A percentile compares a stretch with the other conserved stretches of the same genome.
Evolutionary conservation across 2,888 invertebrate genomes (phyloP).

Genomic region (Philaethria dido): DNA sequence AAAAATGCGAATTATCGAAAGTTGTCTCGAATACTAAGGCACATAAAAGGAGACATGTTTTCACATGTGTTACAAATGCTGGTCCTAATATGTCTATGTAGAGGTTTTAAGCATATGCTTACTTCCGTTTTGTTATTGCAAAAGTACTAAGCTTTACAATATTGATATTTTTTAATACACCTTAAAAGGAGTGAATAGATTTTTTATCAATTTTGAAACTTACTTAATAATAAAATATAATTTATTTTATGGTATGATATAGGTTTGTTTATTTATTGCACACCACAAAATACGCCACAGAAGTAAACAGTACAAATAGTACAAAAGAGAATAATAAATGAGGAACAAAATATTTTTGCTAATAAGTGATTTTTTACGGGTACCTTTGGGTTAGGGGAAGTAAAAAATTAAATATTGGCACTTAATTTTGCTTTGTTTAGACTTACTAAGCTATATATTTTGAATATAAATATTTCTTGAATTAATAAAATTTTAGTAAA

Average conservation of each 20-base stretch:
- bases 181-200: not conserved
- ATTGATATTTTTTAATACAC: not conserved
- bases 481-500: not conserved
- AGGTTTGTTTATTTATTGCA: too few species aligned
- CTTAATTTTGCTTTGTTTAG: too few species aligned
- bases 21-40: constrained; percentile 1
- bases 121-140: constrained; percentile 5
- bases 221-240: not conserved
- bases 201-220: not conserved
- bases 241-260: not conserved
- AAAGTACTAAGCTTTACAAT: not conserved
- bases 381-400: too few species aligned
- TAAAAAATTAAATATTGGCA: too few species aligned
- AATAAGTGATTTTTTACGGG: too few species aligned
- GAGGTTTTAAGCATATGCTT: not conserved
- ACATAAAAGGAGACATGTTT: constrained; percentile 7
- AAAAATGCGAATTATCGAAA: constrained; percentile 12
- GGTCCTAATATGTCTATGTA: constrained; percentile 3
- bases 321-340: too few species aligned
- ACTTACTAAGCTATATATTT: too few species aligned
- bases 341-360: too few species aligned
- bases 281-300: too few species aligned
- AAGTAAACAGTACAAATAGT: too few species aligned
- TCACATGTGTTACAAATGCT: constrained; percentile 4
- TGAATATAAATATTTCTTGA: not conserved